Evolutionary conservation across 2,113 vertebrate genomes (phyloP), one percentile per base, ranked within the genome.

Genomic region (Australoheros scitulus): DNA sequence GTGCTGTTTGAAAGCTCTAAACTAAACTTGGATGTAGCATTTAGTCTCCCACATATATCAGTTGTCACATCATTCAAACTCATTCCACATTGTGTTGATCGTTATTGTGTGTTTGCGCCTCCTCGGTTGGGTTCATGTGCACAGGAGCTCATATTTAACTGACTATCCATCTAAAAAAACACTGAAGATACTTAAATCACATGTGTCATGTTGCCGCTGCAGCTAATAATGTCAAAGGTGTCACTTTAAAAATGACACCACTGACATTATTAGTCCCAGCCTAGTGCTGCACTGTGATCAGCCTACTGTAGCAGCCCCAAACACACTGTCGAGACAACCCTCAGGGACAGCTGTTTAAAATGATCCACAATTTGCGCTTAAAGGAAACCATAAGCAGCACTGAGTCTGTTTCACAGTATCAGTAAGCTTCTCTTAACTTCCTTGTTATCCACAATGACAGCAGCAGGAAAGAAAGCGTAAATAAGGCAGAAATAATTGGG

Each of bases 351-450:
- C 78, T 36, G 9, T 38, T 79, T 57, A 76, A 68, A 59, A 89
- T 56, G 72, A 36, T n/a, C 57, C 17, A 56, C 76, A 52, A 20
- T 29, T 70, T 70, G 24, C 3, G 55, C 34, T 22, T 84, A 24
- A 83, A 76, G 76, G 60, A 11, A 81, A 76, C 60, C 59, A 80
- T 79, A 34, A 61, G 59, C 77, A 60, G 22, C 22, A 24, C 55
- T 9, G 5, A 61, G 32, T 76, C 26, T 52, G 20, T 32, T 77
- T 77, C 61, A 85, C 82, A 24, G 83, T 59, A 87, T 75, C 81
- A 13, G 24, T 26, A 63, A 80, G 65, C 65, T 61, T 43, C 29
- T 80, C 34, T 22, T 56, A 61, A 70, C 34, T 57, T 26, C 61
- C 50, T 80, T 24, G 14, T 77, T 72, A 74, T 78, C 68, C 41